These are phyloP conservation scores for Dipodomys stephensi DNA, from an alignment of 2,113 vertebrate genomes.

Conservation along the genomic window DNA sequence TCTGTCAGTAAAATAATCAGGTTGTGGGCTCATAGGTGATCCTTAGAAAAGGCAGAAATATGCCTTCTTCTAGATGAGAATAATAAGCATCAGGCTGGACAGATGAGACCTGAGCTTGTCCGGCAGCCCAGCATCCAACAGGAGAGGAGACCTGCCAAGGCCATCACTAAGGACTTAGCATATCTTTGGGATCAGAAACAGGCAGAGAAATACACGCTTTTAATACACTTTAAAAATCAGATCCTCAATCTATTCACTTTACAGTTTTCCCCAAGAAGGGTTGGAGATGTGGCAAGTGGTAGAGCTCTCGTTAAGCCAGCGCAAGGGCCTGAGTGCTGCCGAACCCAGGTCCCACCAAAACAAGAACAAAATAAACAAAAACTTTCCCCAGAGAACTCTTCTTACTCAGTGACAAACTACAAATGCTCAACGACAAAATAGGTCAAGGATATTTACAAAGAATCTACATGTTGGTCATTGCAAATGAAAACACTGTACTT, in stretches of 20 bases:
- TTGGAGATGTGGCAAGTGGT: too few species aligned
- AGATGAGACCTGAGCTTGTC: background rate
- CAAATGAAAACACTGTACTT: background rate
- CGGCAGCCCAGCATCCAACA: background rate
- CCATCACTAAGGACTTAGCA: background rate
- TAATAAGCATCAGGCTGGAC: background rate
- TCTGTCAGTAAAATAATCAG: conserved; percentile 24
- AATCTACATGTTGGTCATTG: background rate
- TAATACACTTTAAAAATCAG: background rate
- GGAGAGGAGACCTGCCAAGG: background rate
- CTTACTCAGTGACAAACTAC: background rate
- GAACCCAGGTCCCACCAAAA: too few species aligned
- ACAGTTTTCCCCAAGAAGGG: background rate
- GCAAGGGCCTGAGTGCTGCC: too few species aligned
- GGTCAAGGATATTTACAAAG: background rate
- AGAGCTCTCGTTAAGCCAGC: too few species aligned
- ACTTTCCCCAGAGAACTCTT: background rate
- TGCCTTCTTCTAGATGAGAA: background rate
- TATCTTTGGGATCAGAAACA: background rate
- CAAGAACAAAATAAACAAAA: too few species aligned
- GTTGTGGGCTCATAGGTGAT: background rate
- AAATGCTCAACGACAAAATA: background rate
- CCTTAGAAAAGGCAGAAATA: background rate
- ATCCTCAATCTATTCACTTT: background rate
- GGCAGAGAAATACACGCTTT: background rate